Base-by-base conservation (phyloP, 2,888 invertebrate genomes). In the Esperia sulphurella region DNA sequence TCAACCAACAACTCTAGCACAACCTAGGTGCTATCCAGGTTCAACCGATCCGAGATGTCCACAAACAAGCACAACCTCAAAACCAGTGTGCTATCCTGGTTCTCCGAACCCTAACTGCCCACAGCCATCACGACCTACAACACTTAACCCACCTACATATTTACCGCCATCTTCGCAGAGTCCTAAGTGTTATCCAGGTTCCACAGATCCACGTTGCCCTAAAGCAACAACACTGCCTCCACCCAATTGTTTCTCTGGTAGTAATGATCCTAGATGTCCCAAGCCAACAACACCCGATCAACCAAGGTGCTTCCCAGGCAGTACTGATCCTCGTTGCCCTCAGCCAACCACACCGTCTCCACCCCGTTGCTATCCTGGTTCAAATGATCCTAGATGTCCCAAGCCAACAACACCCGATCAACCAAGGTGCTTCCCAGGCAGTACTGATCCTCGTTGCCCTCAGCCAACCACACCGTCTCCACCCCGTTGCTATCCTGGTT, bases 41-140 rank as follows among this genome's bases (percentile, higher is more conserved):
- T 74, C 79, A 3, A 57, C 66, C 9, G 68, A 87, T 57, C 76
- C 79, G 0, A 61, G 66, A 2, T 83, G 83, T 38, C 81, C 80
- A 1, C 71, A 71, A 59, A 65, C 71, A 28, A 57, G 61, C n/a
- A 64, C 71, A 0, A 54, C 64, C 43, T 41, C 50, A 48, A 50
- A 71, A 7, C 63, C 65, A 0, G 54, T 49, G 7, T 61, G 66
- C 44, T 58, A 63, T 45, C 71, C 79, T 0, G 82, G 80, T 0
- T 73, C 78, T 4, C 57, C 66, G 7, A 67, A 87, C 57, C 77
- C 79, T 0, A 62, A 67, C 1, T 83, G 83, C 38, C 81, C 80
- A 1, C 71, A 71, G 58, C 65, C 71, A 28, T 49, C 75, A 5
- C 56, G 61, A 10, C 67, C 71, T 0, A 65, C 73, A 0, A 71